Conservation (phyloP, 2,113 vertebrate species). For the Chascanopsetta lugubris region DNA sequence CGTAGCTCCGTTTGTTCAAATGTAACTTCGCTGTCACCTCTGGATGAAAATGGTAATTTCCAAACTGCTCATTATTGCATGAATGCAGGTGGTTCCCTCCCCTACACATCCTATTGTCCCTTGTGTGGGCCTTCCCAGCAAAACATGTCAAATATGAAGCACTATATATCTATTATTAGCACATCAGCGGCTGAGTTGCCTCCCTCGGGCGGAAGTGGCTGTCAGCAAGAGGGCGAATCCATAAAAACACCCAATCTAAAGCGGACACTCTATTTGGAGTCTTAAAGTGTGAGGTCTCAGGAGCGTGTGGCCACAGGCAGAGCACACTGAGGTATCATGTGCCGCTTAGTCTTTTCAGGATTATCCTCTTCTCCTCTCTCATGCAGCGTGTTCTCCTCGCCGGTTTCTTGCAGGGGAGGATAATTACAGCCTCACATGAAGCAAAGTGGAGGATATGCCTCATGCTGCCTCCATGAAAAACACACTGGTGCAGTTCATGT, state of each 20-base stretch:
- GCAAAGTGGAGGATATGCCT: constrained; percentile 6
- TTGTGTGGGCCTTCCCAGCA: constrained; percentile 10
- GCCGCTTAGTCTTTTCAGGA: constrained; percentile 10
- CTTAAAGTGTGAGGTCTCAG: constrained; percentile 9
- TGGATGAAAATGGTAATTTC: constrained; percentile 44
- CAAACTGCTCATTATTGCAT: constrained; percentile 35
- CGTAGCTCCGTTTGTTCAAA: constrained; percentile 15
- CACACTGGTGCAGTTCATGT: neutral
- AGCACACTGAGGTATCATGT: constrained; percentile 23
- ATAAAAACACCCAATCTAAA: constrained; percentile 44
- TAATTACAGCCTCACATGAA: constrained; percentile 19
- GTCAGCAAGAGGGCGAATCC: constrained; percentile 33
- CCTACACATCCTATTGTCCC: constrained; percentile 40
- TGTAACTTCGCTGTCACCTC: constrained; percentile 14
- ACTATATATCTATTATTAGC: constrained; percentile 57
- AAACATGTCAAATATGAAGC: constrained; percentile 21
- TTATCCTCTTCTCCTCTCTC: neutral
- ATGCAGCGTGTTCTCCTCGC: neutral
- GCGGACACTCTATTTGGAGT: constrained; percentile 21
- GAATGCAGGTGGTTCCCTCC: constrained; percentile 49
- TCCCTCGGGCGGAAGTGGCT: constrained; percentile 19
- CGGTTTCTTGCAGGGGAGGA: neutral
- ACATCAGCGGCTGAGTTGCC: constrained; percentile 45
- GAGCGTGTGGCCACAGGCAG: constrained; percentile 9
- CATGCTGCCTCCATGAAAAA: constrained; percentile 1